Evolutionary conservation across 2,113 vertebrate species (phyloP), one percentile per base, ranked within the genome.

Genomic region (Archilochus colubris): DNA sequence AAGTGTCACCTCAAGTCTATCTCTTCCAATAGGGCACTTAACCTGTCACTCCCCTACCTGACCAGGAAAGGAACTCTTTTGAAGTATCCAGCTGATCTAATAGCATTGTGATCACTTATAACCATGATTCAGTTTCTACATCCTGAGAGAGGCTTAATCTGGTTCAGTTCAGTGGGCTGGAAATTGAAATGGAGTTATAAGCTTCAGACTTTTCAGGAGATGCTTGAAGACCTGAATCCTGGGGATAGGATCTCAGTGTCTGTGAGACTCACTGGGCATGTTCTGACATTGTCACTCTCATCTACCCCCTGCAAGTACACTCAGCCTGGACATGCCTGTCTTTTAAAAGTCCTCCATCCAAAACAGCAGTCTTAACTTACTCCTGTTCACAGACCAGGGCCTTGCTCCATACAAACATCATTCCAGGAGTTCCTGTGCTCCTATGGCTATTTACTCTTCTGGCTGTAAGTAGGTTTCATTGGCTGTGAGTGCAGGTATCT

Each of bases 191-290:
- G 16, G 50, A 82, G 40, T 28, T 4, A 61, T 40, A 79, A 64
- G 7, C 58, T 64, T 82, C 70, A 76, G 40, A 14, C 28, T 89
- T 74, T 79, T 79, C 44, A n/a, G 68, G 66, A 58, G 33, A 79
- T 76, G 17, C 28, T 72, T 86, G 12, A 28, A 43, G 53, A 67
- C 22, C 5, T 77, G 38, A 38, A 8, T 58, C 66, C 59, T 68
- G 57, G 57, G 22, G 24, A 19, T 14, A 40, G 30, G 27, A 48
- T 43, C 38, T 94, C 44, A 67, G 24, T 4, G 5, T 70, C 55
- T 55, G 14, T 51, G 31, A 72, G 77, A 20, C 48, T 75, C 0
- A 0, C 31, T 74, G 40, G 19, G 20, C 70, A 25, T 1, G 0
- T 44, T 88, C 48, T 75, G 57, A 30, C 7, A 16, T 21, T 25